phyloP scores from a whole-genome alignment of 1,140 invertebrate species.

The Drosophila ohnishii region DNA sequence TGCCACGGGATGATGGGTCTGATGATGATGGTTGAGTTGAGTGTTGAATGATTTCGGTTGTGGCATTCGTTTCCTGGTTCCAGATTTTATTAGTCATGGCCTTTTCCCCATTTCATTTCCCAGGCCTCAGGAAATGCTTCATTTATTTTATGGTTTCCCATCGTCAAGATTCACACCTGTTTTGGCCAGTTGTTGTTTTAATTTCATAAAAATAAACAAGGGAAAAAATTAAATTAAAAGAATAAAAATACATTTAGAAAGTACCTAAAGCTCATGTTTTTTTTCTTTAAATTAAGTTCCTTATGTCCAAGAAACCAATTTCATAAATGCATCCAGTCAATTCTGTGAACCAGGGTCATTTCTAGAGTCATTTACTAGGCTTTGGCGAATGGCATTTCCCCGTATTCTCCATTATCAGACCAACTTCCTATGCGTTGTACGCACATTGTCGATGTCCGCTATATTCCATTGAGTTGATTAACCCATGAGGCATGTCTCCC shows the following conservation, averaged over 20 bases:
- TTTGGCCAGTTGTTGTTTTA: not conserved
- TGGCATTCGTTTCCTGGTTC: conserved; percentile 45
- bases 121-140: conserved; percentile 10
- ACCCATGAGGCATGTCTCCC: conserved; percentile 27
- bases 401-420: conserved; percentile 17
- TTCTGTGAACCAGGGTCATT: conserved; percentile 9
- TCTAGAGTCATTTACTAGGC: not conserved
- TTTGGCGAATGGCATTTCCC: conserved; percentile 4
- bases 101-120: conserved; percentile 16
- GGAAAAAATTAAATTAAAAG: too few relatives aligned
- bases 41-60: conserved; percentile 31
- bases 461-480: conserved; percentile 40
- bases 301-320: not conserved
- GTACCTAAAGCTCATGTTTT: not conserved
- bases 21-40: not conserved
- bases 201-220: not conserved
- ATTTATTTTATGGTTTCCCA: conserved; percentile 20
- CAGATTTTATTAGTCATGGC: conserved; percentile 38
- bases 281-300: not conserved
- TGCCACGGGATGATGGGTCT: conserved; percentile 21
- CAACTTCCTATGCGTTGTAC: conserved; percentile 34
- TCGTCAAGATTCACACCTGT: conserved; percentile 4
- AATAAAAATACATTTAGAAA: not conserved
- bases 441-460: conserved; percentile 35
- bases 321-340: not conserved